phyloP scores from a whole-genome alignment of 2,888 invertebrate genomes.

The Lampropteryx suffumata region DNA sequence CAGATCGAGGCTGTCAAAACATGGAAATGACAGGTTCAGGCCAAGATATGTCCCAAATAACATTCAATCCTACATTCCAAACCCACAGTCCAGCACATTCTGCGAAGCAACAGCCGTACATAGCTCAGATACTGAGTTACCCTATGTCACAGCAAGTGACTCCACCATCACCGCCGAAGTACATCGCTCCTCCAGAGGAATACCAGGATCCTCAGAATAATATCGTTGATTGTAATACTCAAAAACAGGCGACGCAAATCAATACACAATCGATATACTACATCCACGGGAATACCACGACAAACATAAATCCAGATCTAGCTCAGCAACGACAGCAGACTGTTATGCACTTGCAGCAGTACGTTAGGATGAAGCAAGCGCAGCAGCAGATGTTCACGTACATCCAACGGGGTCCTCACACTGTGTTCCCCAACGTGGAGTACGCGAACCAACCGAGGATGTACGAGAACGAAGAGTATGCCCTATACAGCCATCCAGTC shows the following conservation, averaged over 20 bases:
- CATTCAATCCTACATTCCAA: slow-evolving; percentile 80
- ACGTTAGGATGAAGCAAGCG: slow-evolving; percentile 80
- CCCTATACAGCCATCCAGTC: slow-evolving; percentile 61
- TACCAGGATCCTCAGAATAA: slow-evolving; percentile 76
- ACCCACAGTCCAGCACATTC: slow-evolving; percentile 77
- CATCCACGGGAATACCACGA: slow-evolving; percentile 67
- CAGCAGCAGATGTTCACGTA: slow-evolving; percentile 78
- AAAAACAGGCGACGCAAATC: slow-evolving; percentile 47
- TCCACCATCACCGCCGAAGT: slow-evolving; percentile 72
- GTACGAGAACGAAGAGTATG: slow-evolving; percentile 68
- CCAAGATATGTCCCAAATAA: slow-evolving; percentile 73
- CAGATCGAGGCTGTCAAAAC: slow-evolving; percentile 41
- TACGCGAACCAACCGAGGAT: slow-evolving; percentile 56
- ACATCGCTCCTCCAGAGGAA: slow-evolving; percentile 75
- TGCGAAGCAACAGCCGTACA: slow-evolving; percentile 74
- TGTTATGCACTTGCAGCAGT: slow-evolving; percentile 75
- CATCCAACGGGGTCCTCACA: slow-evolving; percentile 70
- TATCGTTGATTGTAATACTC: slow-evolving; percentile 56
- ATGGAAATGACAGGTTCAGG: slow-evolving; percentile 48
- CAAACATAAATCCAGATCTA: slow-evolving; percentile 59
- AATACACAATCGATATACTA: slow-evolving; percentile 68
- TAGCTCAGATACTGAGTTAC: slow-evolving; percentile 75
- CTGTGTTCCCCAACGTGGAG: slow-evolving; percentile 70
- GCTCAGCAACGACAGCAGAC: slow-evolving; percentile 77
- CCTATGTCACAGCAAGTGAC: slow-evolving; percentile 76